Base-by-base conservation (phyloP, 2,797 vertebrate genomes). In the Tympanoctomys barrerae region DNA sequence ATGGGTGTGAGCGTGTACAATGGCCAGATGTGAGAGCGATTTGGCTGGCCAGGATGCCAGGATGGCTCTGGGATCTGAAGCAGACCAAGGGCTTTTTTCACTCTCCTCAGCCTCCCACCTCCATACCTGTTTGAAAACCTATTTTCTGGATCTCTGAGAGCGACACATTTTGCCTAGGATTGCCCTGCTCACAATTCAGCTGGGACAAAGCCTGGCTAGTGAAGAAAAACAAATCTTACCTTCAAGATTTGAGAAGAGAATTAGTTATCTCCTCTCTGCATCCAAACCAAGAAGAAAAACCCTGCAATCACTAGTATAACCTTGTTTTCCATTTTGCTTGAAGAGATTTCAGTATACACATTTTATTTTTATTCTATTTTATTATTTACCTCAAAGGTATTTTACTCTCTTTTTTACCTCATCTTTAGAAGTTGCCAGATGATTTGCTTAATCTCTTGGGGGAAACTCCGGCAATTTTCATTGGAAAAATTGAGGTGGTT, bases 51-150 rank as follows among this genome's bases (percentile, higher is more conserved):
- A 5, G 61, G 64, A 75, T 66, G 71, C 75, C 8, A 2, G 24
- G 3, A n/a, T 11, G 54, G 71, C 89, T 46, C 66, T 0, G 31
- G 71, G 78, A 36, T 79, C 61, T 22, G 5, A 70, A 71, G 70
- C 2, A 82, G 42, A 85, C 68, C 62, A 66, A 68, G 87, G 86
- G 87, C 36, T 80, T 54, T 31, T 86, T 52, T 64, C 33, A 36
- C 49, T 0, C 8, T 62, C 71, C 54, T 75, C 13, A 4, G 87
- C 42, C 73, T 83, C 78, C 66, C 33, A 61, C 31, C 90, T 96
- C 64, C 9, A 0, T 94, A 98, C 96, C 93, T 98, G 90, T 85
- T 83, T 62, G 82, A 77, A 87, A 94, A 78, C 68, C 39, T 28
- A 75, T n/a, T 39, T 18, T 31, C 36, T 42, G 83, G 68, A 62